Base-by-base conservation (phyloP, 2,113 vertebrate genomes). In the Hyperoodon ampullatus region DNA sequence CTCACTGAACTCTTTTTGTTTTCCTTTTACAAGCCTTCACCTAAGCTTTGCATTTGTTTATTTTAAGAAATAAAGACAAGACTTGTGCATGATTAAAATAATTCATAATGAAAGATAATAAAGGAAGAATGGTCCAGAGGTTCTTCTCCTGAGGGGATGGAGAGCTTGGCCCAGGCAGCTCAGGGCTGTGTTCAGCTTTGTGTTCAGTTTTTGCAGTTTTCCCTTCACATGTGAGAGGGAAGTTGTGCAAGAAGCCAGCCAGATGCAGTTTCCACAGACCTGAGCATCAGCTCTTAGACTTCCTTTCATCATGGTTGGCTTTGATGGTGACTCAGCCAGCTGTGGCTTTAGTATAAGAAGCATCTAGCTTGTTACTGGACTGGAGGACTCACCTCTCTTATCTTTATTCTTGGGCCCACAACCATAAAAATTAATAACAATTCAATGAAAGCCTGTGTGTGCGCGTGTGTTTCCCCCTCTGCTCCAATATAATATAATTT, bases 271-370 rank as follows among this genome's bases (percentile, higher is more conserved):
- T 87, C 89, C 74, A 75, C 77, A 93, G 93, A 92, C 83, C 58
- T 8, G 19, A 90, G n/a, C 63, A 55, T 58, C 74, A 78, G 16
- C 65, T n/a, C n/a, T 80, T 72, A 84, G 82, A 90, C 88, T 96
- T 93, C 89, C 95, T 95, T 93, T 89, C 23, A 21, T 95, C 77
- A 80, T 86, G 93, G 85, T 72, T 83, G 66, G 68, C 95, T 96
- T 94, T 94, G 77, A 63, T 58, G 74, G 70, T 97, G 92, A 93
- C 86, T 90, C 95, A 90, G 86, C 63, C 83, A 39, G 6, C 42
- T 90, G 90, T 77, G 93, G 87, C 83, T 96, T 96, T 28, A 26
- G 23, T 65, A 23, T 93, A 71, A 94, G 89, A 97, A 97, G 65
- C 50, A 72, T 93, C 63, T 65, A 72, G 70, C 74, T 80, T 89